Conservation (phyloP, 2,113 vertebrate species). For the Hemiscyllium ocellatum region DNA sequence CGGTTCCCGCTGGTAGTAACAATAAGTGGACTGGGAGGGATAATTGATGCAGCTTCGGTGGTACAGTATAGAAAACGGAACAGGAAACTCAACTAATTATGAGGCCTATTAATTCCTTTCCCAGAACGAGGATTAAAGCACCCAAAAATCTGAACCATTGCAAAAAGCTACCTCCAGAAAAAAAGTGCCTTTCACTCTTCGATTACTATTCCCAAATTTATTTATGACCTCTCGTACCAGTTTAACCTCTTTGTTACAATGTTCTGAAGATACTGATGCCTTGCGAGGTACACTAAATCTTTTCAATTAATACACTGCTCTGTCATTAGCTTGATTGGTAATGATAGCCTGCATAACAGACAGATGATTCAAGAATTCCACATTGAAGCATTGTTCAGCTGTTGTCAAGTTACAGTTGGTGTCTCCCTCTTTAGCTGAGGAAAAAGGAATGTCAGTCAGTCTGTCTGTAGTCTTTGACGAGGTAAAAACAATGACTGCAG, state of each 20-base stretch:
- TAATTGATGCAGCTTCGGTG: not conserved
- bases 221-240: not conserved
- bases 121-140: not conserved
- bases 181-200: not conserved
- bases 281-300: not conserved
- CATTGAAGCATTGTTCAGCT: not conserved
- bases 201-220: not conserved
- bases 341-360: not conserved
- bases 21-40: not conserved
- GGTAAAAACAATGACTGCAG: no score
- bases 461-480: not conserved
- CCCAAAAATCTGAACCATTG: not conserved
- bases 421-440: not conserved
- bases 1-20: not conserved
- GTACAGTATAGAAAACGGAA: not conserved
- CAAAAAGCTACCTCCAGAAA: not conserved
- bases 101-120: no score
- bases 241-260: not conserved
- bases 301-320: not conserved
- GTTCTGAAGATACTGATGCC: not conserved
- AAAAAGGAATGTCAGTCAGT: not conserved
- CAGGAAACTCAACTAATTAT: not conserved
- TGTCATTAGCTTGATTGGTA: not conserved
- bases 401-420: not conserved
- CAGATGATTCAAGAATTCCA: not conserved